Base-by-base conservation (phyloP, 2,113 vertebrate species). In the Petaurus breviceps region DNA sequence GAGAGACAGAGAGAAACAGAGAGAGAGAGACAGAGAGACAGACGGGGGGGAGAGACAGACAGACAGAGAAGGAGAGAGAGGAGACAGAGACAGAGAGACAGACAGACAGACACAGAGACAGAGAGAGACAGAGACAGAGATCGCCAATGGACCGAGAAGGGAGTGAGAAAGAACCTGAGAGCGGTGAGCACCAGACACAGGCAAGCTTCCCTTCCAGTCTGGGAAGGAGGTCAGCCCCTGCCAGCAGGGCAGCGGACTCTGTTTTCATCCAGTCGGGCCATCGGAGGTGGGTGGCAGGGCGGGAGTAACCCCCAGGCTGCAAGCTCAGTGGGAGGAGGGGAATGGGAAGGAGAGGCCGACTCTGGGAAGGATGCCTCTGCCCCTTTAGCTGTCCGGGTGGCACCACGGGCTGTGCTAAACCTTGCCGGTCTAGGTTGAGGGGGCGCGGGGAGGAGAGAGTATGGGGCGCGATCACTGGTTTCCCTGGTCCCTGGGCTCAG, bases 301-400 rank as follows among this genome's bases (percentile, higher is more conserved):
- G 31, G 61, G 61, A n/a, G 11, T 16, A 37, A 68, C 3, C 61
- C 14, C 61, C 31, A 14, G 31, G 31, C 61, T n/a, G 4, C 61
- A 68, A 25, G 3, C 61, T n/a, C 57, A 19, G 61, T 37, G 31
- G 12, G 31, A 68, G 61, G 61, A n/a, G 37, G 31, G 61, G 61
- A 16, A 68, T 31, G 0, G 26, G 94, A 5, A 91, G 19, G 96
- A 96, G 96, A 53, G 92, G 84, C 93, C 46, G 94, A 37, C 53
- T 55, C 68, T 91, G 91, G 92, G 1, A 8, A 92, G 95, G 68
- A 91, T 93, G 91, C 57, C 93, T 93, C 92, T 26, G 97, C 95
- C 95, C 90, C 12, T 95, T 93, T 92, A 89, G 95, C 92, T 52
- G 96, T 52, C 54, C 11, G 93, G n/a, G 43, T 51, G 93, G 3